Base-by-base conservation (phyloP, 2,888 invertebrate genomes). In the Crocallis elinguaria region DNA sequence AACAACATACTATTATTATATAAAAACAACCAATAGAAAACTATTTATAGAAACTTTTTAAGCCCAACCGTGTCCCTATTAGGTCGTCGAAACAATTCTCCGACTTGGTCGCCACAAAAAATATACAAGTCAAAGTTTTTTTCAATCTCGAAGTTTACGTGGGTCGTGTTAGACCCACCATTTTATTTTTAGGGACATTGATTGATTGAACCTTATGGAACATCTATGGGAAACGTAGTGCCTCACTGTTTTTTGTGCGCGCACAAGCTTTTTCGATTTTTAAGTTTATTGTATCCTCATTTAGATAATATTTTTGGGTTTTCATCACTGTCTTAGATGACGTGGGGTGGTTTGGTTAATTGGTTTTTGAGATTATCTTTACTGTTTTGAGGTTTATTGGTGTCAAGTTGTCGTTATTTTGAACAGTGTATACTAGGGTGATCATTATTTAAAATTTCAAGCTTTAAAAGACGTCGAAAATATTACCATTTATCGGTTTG, bases 161-260 rank as follows among this genome's bases (percentile, higher is more conserved):
- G 88, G 89, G 89, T 87, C 88, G 87, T 75, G 80, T 79, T 78
- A 66, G 75, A 76, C 73, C 78, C 75, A 80, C 79, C 84, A 86
- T 85, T 88, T 89, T 88, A 84, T 82, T 85, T 84, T 82, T 82
- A 82, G 80, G 82, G 90, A 88, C 90, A 84, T 89, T 90, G 90
- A 90, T 90, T 88, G 89, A 90, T 90, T 86, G 86, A 82, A 83
- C 89, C 83, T 88, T 87, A 86, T 85, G 79, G 81, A 75, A 78
- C 70, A 77, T 78, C 86, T 88, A 85, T 88, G 86, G 83, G 88
- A 83, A 86, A 79, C 82, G 75, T 82, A 69, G 84, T 75, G 70
- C 82, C 83, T 79, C 71, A 84, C 84, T 84, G 83, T 86, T 86
- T 88, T 88, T 88, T 88, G 73, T 73, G 50, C n/a, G 27, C 12